Evolutionary conservation across 2,113 vertebrate species (phyloP).

Genomic region (Chaetodon auriga): DNA sequence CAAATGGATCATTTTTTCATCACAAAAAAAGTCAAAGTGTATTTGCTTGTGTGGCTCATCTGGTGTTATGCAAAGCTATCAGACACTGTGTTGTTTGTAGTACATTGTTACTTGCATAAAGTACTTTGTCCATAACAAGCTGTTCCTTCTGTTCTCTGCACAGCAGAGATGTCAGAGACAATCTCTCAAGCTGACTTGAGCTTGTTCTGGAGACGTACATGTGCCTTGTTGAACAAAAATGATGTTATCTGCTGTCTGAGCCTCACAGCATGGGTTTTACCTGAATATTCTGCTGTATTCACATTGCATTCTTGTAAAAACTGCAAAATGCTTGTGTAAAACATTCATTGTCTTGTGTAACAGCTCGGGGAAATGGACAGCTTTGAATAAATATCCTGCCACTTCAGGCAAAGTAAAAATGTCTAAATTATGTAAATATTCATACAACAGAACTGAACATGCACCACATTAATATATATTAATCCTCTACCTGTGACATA

Average conservation of each 20-base stretch:
- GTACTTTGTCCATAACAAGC: constrained; percentile 15
- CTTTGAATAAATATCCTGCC: not conserved
- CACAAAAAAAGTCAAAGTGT: constrained; percentile 7
- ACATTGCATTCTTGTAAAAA: not conserved
- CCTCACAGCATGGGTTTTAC: not conserved
- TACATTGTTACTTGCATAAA: constrained; percentile 17
- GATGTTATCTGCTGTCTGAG: not conserved
- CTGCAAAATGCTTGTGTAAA: not conserved
- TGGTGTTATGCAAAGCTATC: constrained; percentile 24
- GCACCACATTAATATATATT: not conserved
- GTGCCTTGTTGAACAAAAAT: not conserved
- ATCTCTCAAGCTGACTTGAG: not conserved
- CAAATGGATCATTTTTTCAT: constrained; percentile 33
- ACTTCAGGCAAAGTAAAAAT: not conserved
- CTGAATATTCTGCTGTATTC: not conserved
- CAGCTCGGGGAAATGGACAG: not conserved
- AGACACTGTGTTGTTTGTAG: constrained; percentile 20
- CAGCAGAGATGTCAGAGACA: constrained; percentile 4
- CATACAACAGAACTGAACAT: not conserved
- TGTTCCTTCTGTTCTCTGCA: constrained; percentile 18
- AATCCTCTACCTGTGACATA: constrained; percentile 93
- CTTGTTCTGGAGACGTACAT: not conserved
- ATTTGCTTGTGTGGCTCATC: constrained; percentile 32
- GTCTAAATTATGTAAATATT: not conserved
- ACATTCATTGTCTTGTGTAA: not conserved